Base-by-base conservation (phyloP, 2,797 vertebrate species). In the Clarias platycephalus region DNA sequence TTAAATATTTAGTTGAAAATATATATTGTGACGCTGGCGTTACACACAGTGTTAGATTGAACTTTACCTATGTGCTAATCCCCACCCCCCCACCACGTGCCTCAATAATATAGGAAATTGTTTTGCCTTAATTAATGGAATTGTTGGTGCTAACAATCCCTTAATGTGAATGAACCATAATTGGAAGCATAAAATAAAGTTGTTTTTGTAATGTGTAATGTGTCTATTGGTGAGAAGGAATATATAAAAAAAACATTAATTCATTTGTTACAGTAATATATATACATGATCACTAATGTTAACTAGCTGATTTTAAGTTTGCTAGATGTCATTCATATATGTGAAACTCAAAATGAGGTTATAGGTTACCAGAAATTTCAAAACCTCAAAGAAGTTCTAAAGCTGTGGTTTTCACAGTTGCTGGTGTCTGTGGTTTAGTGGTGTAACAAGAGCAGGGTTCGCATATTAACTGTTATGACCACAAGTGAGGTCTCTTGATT, bases 11-110 rank as follows among this genome's bases (percentile, higher is more conserved):
- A 22, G 16, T 60, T 79, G 4, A 64, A 79, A 44, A 37, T 1
- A 80, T 26, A 80, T 44, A 63, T 5, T 63, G 70, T 82, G 89
- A 92, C 81, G 93, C 94, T 91, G 94, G 94, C 92, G 86, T 93
- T 93, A 88, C 92, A 60, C 44, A 75, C 34, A 78, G 44, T 53
- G 28, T 28, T 66, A 66, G 28, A 53, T 24, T 22, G 53, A 70
- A 81, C 28, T 70, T 40, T 58, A 55, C 10, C 24, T 22, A 55
- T 34, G 20, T 80, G 28, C 53, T 81, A 31, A 10, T 26, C 5
- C 37, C 40, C 40, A 44, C 37, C 37, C 3, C 2, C 4, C 1
- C 49, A 16, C 13, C 6, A 49, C 37, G 26, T 62, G 18, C 18
- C 40, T 64, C 20, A 44, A 26, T 40, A 58, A 68, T 24, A 40